Percentiles rank a stretch among this genome's conserved stretches.
Evolutionary conservation across 2,113 vertebrate species (phyloP).

Genomic region (Scolopax mira): DNA sequence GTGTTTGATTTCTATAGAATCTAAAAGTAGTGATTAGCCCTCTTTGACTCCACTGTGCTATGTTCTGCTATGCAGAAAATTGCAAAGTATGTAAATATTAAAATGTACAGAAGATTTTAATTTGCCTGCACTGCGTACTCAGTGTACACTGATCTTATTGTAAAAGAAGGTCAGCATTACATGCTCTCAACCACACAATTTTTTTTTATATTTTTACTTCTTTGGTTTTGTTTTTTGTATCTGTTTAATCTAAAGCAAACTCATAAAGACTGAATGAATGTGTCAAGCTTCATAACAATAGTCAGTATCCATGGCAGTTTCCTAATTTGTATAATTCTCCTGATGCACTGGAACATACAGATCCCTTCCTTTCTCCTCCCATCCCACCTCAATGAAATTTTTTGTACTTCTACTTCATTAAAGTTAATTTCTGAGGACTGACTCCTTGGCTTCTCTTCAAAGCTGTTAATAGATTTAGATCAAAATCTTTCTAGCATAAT

Average conservation of each 20-base stretch:
- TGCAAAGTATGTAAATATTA: neutral
- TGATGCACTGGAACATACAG: rapidly evolving
- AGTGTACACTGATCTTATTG: neutral
- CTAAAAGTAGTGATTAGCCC: neutral
- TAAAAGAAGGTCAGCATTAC: neutral
- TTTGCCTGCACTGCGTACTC: neutral
- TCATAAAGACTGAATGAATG: neutral
- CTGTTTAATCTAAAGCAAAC: neutral
- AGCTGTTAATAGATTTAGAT: neutral
- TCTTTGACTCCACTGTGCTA: neutral
- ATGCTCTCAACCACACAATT: neutral
- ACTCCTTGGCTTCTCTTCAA: neutral
- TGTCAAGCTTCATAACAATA: neutral
- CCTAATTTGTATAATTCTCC: neutral
- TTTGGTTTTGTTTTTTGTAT: neutral
- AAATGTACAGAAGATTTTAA: neutral
- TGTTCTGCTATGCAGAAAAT: neutral
- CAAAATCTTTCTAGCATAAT: neutral
- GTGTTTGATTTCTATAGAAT: neutral
- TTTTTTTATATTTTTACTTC: neutral
- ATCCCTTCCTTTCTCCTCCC: neutral
- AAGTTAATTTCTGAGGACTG: neutral
- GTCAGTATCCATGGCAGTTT: neutral
- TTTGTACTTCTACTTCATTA: neutral
- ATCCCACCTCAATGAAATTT: neutral